phyloP scores from a whole-genome alignment of 2,113 vertebrate genomes.

The Jaculus jaculus region DNA sequence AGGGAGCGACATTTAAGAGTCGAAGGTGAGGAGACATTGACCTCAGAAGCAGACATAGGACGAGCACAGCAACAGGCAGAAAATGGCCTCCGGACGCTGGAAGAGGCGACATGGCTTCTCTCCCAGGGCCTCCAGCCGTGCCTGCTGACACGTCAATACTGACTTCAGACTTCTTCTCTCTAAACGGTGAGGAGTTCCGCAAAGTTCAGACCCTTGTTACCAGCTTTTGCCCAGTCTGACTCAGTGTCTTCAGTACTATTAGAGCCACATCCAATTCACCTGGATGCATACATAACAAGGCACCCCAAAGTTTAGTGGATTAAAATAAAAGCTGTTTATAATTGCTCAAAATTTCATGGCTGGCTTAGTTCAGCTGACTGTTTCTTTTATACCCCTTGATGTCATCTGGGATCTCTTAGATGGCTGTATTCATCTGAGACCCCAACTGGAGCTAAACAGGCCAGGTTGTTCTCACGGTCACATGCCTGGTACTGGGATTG shows the following conservation, averaged over 20 bases:
- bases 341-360: neutral
- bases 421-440: neutral
- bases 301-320: neutral
- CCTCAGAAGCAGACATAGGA: neutral
- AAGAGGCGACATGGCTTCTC: neutral
- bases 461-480: neutral
- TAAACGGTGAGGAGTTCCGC: neutral
- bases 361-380: neutral
- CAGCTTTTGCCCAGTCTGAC: neutral
- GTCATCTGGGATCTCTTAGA: neutral
- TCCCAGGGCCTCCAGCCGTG: neutral
- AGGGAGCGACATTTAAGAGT: neutral
- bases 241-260: neutral
- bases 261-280: neutral
- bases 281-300: neutral
- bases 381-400: neutral
- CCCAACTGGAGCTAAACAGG: neutral
- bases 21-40: neutral
- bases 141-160: neutral
- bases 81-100: neutral
- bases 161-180: neutral
- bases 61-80: too few species aligned
- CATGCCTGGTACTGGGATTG: neutral
- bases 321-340: neutral
- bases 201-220: neutral